phyloP scores from a whole-genome alignment of 1,140 invertebrate genomes.

The Ceratina calcarata region DNA sequence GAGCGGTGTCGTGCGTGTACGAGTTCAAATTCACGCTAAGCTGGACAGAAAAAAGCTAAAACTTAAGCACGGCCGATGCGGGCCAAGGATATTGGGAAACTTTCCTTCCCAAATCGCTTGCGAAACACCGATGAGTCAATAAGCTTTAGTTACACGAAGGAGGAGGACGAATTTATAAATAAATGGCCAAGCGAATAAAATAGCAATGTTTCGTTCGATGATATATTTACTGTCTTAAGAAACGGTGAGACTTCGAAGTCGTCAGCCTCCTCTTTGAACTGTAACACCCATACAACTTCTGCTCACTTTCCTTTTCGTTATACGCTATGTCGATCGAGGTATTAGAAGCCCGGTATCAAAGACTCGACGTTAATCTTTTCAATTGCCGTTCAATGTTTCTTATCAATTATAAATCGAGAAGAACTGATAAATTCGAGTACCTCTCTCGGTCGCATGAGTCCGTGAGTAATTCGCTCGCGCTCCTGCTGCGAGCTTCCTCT shows the following conservation, averaged over 20 bases:
- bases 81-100: slow-evolving; percentile 15
- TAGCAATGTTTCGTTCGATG: no score
- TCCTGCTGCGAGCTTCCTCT: slow-evolving; percentile 83
- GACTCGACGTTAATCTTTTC: no score
- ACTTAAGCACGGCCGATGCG: not conserved
- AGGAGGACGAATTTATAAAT: not conserved
- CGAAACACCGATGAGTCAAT: not conserved
- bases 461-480: slow-evolving; percentile 85
- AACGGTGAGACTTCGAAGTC: slow-evolving; percentile 25
- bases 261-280: not conserved
- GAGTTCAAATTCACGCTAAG: not conserved
- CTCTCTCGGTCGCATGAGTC: slow-evolving; percentile 75
- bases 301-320: not conserved
- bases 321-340: no score
- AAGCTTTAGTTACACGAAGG: not conserved
- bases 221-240: slow-evolving; percentile 39
- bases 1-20: not conserved
- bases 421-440: slow-evolving; percentile 43
- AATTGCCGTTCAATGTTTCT: no score
- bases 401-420: not conserved
- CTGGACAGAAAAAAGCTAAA: not conserved
- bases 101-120: slow-evolving; percentile 6
- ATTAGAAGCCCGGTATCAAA: no score
- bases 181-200: not conserved
- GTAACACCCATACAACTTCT: slow-evolving; percentile 8